Conservation (phyloP, 2,113 vertebrate genomes). For the Grallaria varia region DNA sequence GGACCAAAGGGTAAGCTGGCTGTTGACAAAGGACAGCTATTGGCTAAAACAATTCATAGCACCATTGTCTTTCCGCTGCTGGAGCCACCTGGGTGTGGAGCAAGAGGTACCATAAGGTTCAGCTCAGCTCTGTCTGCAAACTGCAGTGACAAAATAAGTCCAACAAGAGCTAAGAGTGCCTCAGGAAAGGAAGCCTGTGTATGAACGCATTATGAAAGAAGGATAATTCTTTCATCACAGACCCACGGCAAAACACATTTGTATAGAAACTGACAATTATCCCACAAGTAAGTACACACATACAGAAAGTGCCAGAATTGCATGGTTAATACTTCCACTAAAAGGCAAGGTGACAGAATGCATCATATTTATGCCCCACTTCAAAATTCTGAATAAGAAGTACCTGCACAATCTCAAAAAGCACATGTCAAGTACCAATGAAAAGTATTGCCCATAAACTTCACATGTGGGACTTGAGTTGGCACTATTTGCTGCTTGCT, state of each 20-base stretch:
- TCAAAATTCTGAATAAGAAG: not conserved
- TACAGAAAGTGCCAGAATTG: not conserved
- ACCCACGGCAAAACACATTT: not conserved
- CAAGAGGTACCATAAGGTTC: not conserved
- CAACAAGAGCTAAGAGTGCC: not conserved
- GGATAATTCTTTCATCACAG: not conserved
- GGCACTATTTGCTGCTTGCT: not conserved
- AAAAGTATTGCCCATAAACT: not conserved
- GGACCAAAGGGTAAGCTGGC: not conserved
- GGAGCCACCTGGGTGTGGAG: not conserved
- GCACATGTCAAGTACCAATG: not conserved
- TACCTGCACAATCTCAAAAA: not conserved
- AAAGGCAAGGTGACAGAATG: not conserved
- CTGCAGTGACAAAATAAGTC: not conserved
- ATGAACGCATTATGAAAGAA: not conserved
- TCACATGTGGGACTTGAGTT: not conserved
- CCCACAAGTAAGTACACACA: not conserved
- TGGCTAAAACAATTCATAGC: not conserved
- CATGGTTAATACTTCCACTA: not conserved
- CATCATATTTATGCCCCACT: not conserved
- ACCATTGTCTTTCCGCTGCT: not conserved
- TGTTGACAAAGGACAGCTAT: not conserved
- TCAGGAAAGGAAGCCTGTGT: not conserved
- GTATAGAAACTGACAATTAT: not conserved
- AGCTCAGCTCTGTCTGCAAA: not conserved